Evolutionary conservation across 2,888 invertebrate genomes (phyloP).

Genomic region (Tipula confusa): DNA sequence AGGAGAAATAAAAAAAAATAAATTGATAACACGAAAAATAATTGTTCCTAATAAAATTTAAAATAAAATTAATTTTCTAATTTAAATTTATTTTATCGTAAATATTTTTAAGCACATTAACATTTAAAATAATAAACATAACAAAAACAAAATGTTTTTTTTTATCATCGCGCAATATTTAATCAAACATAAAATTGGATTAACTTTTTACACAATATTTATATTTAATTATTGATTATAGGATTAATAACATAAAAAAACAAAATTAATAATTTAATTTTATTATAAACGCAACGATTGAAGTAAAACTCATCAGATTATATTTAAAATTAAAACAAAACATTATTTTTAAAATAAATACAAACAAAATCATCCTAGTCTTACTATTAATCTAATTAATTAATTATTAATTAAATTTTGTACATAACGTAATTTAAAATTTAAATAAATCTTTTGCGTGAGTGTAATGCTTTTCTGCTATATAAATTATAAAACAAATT

Average conservation of each 20-base stretch:
- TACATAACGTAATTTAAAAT: neutral
- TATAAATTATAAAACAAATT: neutral
- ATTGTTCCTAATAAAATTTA: constrained; percentile 20
- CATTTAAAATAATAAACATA: neutral
- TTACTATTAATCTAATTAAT: constrained; percentile 12
- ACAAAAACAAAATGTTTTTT: neutral
- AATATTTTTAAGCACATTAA: neutral
- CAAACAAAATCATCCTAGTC: constrained; percentile 20
- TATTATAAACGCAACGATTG: neutral
- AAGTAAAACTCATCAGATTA: neutral
- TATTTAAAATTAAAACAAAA: neutral
- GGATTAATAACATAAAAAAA: neutral
- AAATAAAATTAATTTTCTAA: neutral
- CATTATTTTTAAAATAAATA: neutral
- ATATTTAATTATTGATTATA: constrained; percentile 14
- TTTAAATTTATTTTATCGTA: neutral
- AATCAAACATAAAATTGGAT: neutral
- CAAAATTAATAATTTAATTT: neutral
- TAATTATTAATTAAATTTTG: constrained; percentile 4
- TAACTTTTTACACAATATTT: constrained; percentile 15
- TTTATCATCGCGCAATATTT: neutral
- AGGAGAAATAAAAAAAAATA: neutral
- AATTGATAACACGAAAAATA: neutral
- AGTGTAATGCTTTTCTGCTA: neutral
- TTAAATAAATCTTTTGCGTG: neutral